Conservation (phyloP, 2,113 vertebrate genomes). For the Furnarius figulus region DNA sequence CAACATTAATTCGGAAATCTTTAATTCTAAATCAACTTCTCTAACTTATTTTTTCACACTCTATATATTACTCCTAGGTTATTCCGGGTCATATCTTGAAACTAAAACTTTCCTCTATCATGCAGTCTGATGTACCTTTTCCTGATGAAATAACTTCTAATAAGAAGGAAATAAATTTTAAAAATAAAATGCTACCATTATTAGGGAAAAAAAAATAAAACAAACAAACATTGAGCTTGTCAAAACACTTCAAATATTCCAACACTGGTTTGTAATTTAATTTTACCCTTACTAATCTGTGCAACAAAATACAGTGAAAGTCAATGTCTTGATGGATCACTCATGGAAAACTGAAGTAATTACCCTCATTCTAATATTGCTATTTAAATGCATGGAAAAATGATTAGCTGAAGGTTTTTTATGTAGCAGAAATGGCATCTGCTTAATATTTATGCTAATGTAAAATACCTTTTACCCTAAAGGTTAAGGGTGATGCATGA, state of each 20-base stretch:
- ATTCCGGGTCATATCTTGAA: not conserved
- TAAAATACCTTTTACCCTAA: conserved; percentile 77
- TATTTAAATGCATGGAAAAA: conserved; percentile 97
- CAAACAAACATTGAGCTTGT: not conserved
- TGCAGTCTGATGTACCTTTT: not conserved
- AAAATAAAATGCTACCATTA: not conserved
- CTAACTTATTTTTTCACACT: not conserved
- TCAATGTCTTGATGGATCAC: conserved; percentile 78
- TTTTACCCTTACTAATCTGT: conserved; percentile 63
- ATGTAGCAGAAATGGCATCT: conserved; percentile 77
- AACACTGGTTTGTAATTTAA: conserved; percentile 53
- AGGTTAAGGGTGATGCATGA: conserved; percentile 77
- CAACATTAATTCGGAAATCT: not conserved
- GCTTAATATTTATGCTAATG: conserved; percentile 85
- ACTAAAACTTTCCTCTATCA: not conserved
- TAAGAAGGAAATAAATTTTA: not conserved
- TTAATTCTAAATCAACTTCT: not conserved
- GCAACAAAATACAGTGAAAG: conserved; percentile 67
- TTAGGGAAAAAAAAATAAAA: not conserved
- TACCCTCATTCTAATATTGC: conserved; percentile 90
- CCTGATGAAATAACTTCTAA: not conserved
- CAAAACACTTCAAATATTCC: conserved; percentile 39
- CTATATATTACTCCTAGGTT: not conserved
- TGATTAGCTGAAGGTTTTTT: conserved; percentile 84
- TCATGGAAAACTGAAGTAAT: conserved; percentile 82